Evolutionary conservation across 2,888 invertebrate genomes (phyloP).

Genomic region (Ormyrus thymus): DNA sequence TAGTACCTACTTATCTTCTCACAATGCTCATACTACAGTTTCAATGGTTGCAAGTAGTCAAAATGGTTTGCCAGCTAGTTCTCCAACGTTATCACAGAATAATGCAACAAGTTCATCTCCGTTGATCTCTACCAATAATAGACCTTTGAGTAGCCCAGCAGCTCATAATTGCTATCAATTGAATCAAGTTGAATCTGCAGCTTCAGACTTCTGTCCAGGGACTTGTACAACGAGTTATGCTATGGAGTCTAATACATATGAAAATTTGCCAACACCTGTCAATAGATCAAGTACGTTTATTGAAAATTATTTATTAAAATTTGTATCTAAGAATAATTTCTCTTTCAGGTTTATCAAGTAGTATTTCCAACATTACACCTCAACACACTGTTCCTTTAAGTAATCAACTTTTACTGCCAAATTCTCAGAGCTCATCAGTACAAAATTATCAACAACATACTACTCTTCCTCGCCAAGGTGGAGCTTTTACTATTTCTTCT

Average conservation of each 20-base stretch:
- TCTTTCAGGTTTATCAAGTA: slow-evolving; percentile 49
- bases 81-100: slow-evolving; percentile 66
- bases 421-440: slow-evolving; percentile 72
- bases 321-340: slow-evolving; percentile 1
- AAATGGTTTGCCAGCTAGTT: slow-evolving; percentile 64
- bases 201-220: slow-evolving; percentile 64
- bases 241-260: slow-evolving; percentile 68
- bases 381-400: slow-evolving; percentile 55
- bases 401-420: slow-evolving; percentile 69
- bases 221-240: slow-evolving; percentile 68
- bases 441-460: slow-evolving; percentile 77
- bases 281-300: slow-evolving; percentile 48
- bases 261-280: slow-evolving; percentile 69
- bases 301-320: not conserved
- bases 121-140: slow-evolving; percentile 63
- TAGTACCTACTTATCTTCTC: slow-evolving; percentile 66
- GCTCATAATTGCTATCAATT: slow-evolving; percentile 69
- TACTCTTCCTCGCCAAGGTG: slow-evolving; percentile 71
- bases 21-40: slow-evolving; percentile 66
- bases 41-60: slow-evolving; percentile 66
- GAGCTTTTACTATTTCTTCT: slow-evolving; percentile 72
- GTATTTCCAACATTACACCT: slow-evolving; percentile 55
- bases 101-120: slow-evolving; percentile 63
- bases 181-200: slow-evolving; percentile 62
- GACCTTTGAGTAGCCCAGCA: slow-evolving; percentile 67